Conservation (phyloP, 2,888 invertebrate genomes). For the Meiosimyza decipiens region DNA sequence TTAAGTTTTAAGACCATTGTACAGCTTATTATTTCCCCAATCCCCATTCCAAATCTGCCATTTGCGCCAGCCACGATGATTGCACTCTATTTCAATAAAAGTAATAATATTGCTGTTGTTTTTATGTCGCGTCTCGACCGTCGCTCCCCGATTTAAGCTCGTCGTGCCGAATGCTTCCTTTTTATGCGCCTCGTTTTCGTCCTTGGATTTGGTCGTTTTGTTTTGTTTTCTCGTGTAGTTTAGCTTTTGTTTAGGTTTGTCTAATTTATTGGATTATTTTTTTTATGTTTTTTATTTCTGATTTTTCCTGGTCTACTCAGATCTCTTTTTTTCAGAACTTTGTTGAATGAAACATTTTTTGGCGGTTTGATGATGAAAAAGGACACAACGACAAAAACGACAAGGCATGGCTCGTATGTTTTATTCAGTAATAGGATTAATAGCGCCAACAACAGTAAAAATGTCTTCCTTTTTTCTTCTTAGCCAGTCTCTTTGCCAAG, state of each 20-base stretch:
- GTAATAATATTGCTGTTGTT: conserved; percentile 18
- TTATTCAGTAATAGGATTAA: conserved; percentile 31
- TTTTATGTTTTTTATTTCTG: not conserved
- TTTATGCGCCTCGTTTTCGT: not conserved
- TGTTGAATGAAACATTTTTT: no score
- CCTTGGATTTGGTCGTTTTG: not conserved
- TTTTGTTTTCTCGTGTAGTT: not conserved
- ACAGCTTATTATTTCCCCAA: no score
- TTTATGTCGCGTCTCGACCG: conserved; percentile 9
- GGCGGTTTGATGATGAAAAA: no score
- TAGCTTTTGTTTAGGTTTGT: not conserved
- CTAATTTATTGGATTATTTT: conserved; percentile 32
- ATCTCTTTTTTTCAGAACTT: no score
- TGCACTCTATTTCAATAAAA: conserved; percentile 29
- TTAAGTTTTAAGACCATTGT: no score
- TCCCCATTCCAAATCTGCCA: not conserved
- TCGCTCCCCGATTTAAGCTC: not conserved
- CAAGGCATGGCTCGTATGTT: conserved; percentile 18
- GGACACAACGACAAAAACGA: not conserved
- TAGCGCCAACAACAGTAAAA: conserved; percentile 14
- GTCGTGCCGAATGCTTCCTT: not conserved
- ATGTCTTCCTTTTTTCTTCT: not conserved
- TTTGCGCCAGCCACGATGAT: conserved; percentile 7
- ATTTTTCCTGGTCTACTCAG: no score
- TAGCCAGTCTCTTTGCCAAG: not conserved